Evolutionary conservation across 1,140 invertebrate species (phyloP), one percentile per base, ranked within the genome.

Genomic region (Coelopa frigida): DNA sequence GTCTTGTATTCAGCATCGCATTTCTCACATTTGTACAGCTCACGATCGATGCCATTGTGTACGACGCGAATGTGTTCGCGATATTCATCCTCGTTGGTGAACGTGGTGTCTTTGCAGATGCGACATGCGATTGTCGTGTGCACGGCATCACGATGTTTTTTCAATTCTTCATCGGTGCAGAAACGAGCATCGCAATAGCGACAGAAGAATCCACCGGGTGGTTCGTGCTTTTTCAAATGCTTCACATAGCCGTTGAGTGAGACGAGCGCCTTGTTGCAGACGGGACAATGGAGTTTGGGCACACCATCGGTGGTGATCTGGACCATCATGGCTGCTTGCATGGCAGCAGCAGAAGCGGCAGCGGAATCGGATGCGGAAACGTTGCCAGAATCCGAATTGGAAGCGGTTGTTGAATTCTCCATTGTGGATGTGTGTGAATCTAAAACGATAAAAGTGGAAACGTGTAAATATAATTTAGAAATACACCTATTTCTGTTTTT

Each of bases 1-100:
- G 57, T 60, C 41, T 58, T 63, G 52, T 68, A 71, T 40, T 68
- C 64, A 40, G 54, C 60, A 12, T 63, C 65, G 56, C 68, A 71
- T 42, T 59, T 61, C 14, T 57, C 66, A 46, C 68, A 71, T 22
- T 60, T 61, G 22, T 48, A 56, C 33, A 50, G 40, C 12, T 54
- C 48, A 1, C 41, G 46, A 42, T 52, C 51, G 18, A 51, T 46
- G 4, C 55, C 58, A 44, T 61, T 39, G 29, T 68, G 64, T 11
- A 51, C 24, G 7, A 36, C 32, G 6, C 57, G 33, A 21, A 65
- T 54, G 37, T 68, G 64, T 1, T 48, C 18, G 8, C 57, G 49
- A 54, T 59, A 61, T 15, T 58, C 55, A 15, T 40, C 41, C 36
- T 52, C 45, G 14, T 50, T 47, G 14, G 43, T 40, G 21, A 53